A percentile compares a stretch with the other conserved stretches of the same genome.
Evolutionary conservation across 2,113 vertebrate species (phyloP).

Genomic region (Garra rufa): DNA sequence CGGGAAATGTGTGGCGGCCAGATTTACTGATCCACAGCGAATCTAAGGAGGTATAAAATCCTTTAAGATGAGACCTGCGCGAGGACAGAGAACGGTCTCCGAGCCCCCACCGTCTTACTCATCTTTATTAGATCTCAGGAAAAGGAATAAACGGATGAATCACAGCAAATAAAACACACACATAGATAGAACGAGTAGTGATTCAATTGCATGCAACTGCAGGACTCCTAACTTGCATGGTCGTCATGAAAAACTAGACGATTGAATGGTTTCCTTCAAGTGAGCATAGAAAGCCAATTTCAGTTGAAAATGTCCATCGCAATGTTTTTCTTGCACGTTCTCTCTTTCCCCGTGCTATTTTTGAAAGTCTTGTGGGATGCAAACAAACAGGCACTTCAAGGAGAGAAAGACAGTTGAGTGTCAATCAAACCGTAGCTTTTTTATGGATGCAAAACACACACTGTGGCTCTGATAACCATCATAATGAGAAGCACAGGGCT

Average conservation of each 20-base stretch:
- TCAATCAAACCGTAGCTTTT: slow-evolving; percentile 52
- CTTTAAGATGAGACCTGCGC: neutral
- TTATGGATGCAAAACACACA: slow-evolving; percentile 36
- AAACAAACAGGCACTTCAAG: slow-evolving; percentile 41
- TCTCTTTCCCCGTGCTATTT: slow-evolving; percentile 14
- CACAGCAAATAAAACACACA: slow-evolving; percentile 41
- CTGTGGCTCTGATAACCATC: slow-evolving; percentile 46
- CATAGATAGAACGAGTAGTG: slow-evolving; percentile 35
- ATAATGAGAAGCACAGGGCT: slow-evolving; percentile 45
- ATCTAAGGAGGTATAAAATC: slow-evolving; percentile 29
- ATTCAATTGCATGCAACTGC: neutral
- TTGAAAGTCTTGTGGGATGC: neutral
- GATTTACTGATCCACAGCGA: slow-evolving; percentile 42
- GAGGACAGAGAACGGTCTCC: neutral
- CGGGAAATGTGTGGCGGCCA: neutral
- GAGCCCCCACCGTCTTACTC: slow-evolving; percentile 54
- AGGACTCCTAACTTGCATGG: neutral
- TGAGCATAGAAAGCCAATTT: neutral
- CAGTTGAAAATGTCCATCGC: neutral
- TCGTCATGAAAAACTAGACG: neutral
- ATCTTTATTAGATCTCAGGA: slow-evolving; percentile 59
- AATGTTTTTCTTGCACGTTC: neutral
- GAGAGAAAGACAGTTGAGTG: slow-evolving; percentile 25
- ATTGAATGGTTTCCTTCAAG: neutral
- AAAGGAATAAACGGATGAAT: slow-evolving; percentile 52